Conservation (phyloP, 2,888 invertebrate species). For the Sarcophaga variegata region DNA sequence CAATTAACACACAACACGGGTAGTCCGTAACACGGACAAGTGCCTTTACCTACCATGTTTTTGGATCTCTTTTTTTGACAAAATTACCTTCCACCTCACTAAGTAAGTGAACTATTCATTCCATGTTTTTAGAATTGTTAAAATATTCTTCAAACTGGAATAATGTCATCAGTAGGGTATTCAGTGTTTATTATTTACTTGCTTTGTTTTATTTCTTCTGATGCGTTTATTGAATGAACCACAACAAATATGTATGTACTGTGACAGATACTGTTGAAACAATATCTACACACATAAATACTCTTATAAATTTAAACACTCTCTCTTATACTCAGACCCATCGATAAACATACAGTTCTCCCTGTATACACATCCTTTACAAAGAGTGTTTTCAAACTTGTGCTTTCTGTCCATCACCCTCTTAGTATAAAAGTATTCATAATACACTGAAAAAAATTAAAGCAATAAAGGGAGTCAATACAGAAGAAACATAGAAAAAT, state of each 20-base stretch:
- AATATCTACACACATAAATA: too few relatives aligned
- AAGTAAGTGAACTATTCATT: too few relatives aligned
- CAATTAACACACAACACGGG: too few relatives aligned
- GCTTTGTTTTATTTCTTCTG: not conserved
- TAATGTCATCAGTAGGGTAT: too few relatives aligned
- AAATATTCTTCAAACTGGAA: too few relatives aligned
- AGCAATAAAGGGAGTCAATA: not conserved
- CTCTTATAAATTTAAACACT: not conserved
- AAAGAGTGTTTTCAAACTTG: conserved; percentile 44
- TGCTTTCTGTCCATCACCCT: not conserved
- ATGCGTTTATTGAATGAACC: not conserved
- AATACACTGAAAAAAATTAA: not conserved
- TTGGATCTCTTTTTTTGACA: too few relatives aligned
- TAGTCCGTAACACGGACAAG: too few relatives aligned
- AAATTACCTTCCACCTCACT: too few relatives aligned
- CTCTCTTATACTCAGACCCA: not conserved
- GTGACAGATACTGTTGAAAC: too few relatives aligned
- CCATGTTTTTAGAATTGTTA: too few relatives aligned
- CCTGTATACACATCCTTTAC: conserved; percentile 11
- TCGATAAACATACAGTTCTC: not conserved
- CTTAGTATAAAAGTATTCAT: not conserved
- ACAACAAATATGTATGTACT: not conserved
- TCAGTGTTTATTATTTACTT: too few relatives aligned
- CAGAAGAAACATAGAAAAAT: not conserved
- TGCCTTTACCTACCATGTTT: too few relatives aligned